These are phyloP conservation scores for Sceloporus tristichus DNA, from an alignment of 2,113 vertebrate genomes.

Conservation along the genomic window DNA sequence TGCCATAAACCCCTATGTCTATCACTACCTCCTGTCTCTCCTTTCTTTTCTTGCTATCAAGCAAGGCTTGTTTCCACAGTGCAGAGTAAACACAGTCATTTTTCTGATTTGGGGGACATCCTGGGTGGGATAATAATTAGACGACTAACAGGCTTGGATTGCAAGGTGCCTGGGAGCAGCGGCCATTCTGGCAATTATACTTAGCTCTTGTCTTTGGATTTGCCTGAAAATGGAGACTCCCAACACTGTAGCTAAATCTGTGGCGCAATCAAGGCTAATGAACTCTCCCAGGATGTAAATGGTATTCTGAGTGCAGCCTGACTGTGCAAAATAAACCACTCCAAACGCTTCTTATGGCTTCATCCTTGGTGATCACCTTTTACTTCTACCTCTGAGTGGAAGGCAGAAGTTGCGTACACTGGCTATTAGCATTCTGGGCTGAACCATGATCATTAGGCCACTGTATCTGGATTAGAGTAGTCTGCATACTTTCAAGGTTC, in stretches of 20 bases:
- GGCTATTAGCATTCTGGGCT: too few species aligned
- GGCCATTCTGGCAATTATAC: constrained; percentile 57
- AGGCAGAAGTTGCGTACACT: neutral
- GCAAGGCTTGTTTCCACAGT: too few species aligned
- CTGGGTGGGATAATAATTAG: neutral
- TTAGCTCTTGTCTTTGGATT: constrained; percentile 40
- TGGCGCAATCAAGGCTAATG: constrained; percentile 67
- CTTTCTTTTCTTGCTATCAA: too few species aligned
- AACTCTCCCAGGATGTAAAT: constrained; percentile 71
- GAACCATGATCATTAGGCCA: neutral
- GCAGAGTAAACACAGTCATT: too few species aligned
- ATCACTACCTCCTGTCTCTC: too few species aligned
- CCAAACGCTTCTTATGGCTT: constrained; percentile 30
- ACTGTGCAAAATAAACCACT: constrained; percentile 45
- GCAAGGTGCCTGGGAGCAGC: constrained; percentile 15
- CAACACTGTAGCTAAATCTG: constrained; percentile 45
- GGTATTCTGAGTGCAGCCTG: constrained; percentile 57
- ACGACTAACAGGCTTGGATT: neutral
- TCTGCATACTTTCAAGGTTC: too few species aligned
- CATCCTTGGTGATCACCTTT: neutral
- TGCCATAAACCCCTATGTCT: too few species aligned
- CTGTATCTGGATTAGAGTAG: neutral
- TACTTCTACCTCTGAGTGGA: neutral
- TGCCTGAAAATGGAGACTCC: constrained; percentile 30
- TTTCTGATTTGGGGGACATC: too few species aligned